These are phyloP conservation scores for Copidosoma floridanum DNA, from an alignment of 1,140 invertebrate genomes.

Conservation along the genomic window DNA sequence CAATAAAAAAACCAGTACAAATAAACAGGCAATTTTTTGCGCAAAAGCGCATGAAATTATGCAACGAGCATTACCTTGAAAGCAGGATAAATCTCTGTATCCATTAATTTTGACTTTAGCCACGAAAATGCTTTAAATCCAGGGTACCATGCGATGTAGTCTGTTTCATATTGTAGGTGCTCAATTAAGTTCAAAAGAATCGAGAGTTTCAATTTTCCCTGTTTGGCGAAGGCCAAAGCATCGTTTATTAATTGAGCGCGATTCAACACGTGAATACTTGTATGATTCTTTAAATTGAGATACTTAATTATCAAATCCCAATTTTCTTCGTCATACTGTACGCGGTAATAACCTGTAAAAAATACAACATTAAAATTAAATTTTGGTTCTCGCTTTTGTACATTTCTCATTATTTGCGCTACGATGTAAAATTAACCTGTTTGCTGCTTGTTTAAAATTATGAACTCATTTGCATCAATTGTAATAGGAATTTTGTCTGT, in stretches of 20 bases:
- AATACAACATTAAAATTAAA: too few relatives aligned
- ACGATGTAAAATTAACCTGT: too few relatives aligned
- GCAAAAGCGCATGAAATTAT: background rate
- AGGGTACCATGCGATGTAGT: slow-evolving; percentile 66
- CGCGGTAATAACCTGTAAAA: slow-evolving; percentile 69
- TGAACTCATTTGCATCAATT: slow-evolving; percentile 51
- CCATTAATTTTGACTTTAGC: slow-evolving; percentile 21
- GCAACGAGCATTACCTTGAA: slow-evolving; percentile 36
- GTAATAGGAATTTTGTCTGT: background rate
- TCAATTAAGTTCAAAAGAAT: slow-evolving; percentile 60
- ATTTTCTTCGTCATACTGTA: slow-evolving; percentile 76
- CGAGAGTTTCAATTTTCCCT: slow-evolving; percentile 54
- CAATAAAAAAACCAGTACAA: too few relatives aligned
- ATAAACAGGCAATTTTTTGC: too few relatives aligned
- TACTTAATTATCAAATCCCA: slow-evolving; percentile 71
- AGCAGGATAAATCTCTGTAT: background rate
- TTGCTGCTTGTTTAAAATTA: slow-evolving; percentile 63
- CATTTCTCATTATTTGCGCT: too few relatives aligned
- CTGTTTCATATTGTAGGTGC: slow-evolving; percentile 63
- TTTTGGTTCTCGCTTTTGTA: too few relatives aligned
- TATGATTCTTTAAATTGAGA: slow-evolving; percentile 56
- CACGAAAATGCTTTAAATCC: slow-evolving; percentile 54
- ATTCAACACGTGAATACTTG: slow-evolving; percentile 61
- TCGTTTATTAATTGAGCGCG: slow-evolving; percentile 77
- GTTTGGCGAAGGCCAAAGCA: slow-evolving; percentile 65